These are phyloP conservation scores for Rhimphoctona megacephalus DNA, from an alignment of 2,888 invertebrate genomes.

Conservation along the genomic window DNA sequence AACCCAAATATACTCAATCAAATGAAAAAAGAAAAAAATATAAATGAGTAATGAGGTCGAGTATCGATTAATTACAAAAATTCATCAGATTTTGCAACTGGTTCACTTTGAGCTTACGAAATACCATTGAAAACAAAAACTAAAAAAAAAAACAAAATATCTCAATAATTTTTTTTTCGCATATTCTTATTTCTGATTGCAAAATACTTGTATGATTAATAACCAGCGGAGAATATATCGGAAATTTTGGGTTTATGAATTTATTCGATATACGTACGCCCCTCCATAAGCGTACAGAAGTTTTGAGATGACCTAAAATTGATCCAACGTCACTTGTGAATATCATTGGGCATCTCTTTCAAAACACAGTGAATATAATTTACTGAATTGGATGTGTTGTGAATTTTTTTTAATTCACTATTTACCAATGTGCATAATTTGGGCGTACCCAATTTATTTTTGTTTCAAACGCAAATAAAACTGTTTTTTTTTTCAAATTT, in stretches of 20 bases:
- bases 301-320: too few species aligned
- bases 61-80: not conserved
- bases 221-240: not conserved
- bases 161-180: not conserved
- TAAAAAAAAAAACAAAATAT: not conserved
- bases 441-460: not conserved
- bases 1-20: not conserved
- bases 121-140: not conserved
- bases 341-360: too few species aligned
- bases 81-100: not conserved
- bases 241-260: not conserved
- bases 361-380: not conserved
- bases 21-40: too few species aligned
- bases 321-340: too few species aligned
- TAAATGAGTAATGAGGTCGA: constrained; percentile 10
- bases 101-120: not conserved
- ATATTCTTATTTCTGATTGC: not conserved
- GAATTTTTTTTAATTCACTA: not conserved
- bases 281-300: too few species aligned
- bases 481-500: not conserved
- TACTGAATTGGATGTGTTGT: not conserved
- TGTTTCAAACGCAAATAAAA: not conserved
- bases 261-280: too few species aligned
- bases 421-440: not conserved
- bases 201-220: not conserved